A percentile compares a stretch with the other conserved stretches of the same genome.
Conservation (phyloP, 1,140 invertebrate genomes). For the Hylaeus volcanicus region DNA sequence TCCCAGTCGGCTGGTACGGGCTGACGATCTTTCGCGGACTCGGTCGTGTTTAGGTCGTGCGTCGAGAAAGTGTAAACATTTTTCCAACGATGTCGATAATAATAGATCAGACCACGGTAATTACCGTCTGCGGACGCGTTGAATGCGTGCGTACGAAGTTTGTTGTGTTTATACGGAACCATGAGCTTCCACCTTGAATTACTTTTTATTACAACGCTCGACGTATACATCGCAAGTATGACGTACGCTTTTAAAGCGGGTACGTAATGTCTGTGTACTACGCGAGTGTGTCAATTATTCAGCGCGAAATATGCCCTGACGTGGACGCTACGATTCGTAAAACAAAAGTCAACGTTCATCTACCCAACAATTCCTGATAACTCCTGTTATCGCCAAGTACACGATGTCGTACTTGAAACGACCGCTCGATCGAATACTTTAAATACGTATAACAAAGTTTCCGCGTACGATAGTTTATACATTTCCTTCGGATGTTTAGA, state of each 20-base stretch:
- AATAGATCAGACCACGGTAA: constrained; percentile 11
- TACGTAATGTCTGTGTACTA: constrained; percentile 42
- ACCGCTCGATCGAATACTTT: no score
- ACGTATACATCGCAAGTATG: constrained; percentile 22
- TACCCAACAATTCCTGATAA: no score
- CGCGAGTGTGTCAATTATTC: constrained; percentile 33
- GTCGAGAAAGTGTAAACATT: neutral
- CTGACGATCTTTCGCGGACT: no score
- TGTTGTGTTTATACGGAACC: neutral
- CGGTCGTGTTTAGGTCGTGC: neutral
- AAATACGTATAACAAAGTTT: no score
- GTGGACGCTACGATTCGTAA: neutral
- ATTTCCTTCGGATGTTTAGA: no score
- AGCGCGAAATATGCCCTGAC: constrained; percentile 1
- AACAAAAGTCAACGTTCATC: neutral
- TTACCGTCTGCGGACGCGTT: neutral
- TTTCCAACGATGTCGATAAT: neutral
- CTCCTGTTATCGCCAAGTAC: no score
- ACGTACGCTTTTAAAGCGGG: constrained; percentile 27
- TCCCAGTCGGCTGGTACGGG: no score
- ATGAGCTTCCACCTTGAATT: constrained; percentile 27
- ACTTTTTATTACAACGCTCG: constrained; percentile 22
- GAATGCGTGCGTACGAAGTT: neutral
- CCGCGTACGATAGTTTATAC: no score
- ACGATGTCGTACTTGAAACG: no score